Evolutionary conservation across 2,113 vertebrate genomes (phyloP), one percentile per base, ranked within the genome.

Genomic region (Silurus meridionalis): DNA sequence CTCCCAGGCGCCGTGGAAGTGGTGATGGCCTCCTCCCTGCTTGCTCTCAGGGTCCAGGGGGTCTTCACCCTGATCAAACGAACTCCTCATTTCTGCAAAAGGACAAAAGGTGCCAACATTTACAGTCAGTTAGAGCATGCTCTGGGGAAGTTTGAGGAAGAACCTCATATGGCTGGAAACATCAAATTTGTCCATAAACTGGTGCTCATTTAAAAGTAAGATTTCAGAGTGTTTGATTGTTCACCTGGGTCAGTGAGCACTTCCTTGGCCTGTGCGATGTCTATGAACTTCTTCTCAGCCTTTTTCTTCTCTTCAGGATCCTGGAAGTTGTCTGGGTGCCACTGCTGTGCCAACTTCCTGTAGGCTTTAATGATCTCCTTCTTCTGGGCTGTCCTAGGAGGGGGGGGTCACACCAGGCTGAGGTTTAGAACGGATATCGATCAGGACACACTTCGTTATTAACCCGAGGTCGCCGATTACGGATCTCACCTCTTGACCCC

Each of bases 271-370:
- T 97, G 97, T 90, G 97, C 98, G 0, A 99, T 99, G 90, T 98
- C 97, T 3, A 99, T 99, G 90, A 99, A 99, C 93, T 96, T 99
- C 90, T 98, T 98, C 94, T 99, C 98, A 0, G 98, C 98, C 89
- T 94, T 96, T 90, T 99, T 99, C 94, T 99, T 99, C 80, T 99
- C 97, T 85, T 96, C 96, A 55, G 96, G 94, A 85, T 97, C 95
- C 92, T 97, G 96, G 92, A 99, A 99, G 92, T 99, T 99, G 95
- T 99, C 98, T 0, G 98, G 98, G 82, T 99, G 98, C 98, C 98
- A 99, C 92, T 97, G 97, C 89, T 97, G 94, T 25, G 98, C 98
- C 91, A 98, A 90, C 90, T 99, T 99, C 92, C 98, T 95, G 90
- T 99, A 99, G 25, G 98, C 98, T 95, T 96, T 99, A 90, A 98